Evolutionary conservation across 2,888 invertebrate species (phyloP), one percentile per base, ranked within the genome.

Genomic region (Athalia circularis): DNA sequence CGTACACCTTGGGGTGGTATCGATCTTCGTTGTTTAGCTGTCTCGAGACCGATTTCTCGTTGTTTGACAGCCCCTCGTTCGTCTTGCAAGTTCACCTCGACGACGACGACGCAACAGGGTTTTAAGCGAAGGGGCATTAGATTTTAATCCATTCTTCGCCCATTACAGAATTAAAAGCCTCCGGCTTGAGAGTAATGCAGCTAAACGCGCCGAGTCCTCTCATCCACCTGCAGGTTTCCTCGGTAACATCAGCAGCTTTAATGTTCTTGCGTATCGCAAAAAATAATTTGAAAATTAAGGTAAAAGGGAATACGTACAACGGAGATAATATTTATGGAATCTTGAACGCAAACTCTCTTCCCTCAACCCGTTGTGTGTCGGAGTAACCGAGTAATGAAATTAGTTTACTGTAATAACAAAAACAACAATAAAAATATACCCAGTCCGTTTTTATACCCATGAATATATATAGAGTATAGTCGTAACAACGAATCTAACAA

Each of bases 121-220:
- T 47, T 8, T 13, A 4, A 59, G 72, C 11, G 52, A 45, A 57
- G 13, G 59, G 59, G 59, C 54, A 59, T 59, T 72, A 72, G 15
- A 59, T 57, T 72, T 72, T 57, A 45, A 72, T 68, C 68, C 68
- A 29, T 68, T 68, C 43, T 68, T 68, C 15, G 8, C 68, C 67
- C 67, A 67, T 67, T 67, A 67, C n/a, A 54, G 9, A 54, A 70
- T 70, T 70, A 45, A 70, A 57, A 59, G 72, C 72, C 52, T 72
- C 70, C 70, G 3, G 11, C 13, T 15, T 15, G 7, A 9, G 61
- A 15, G 61, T 62, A 29, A 50, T 50, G 29, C 43, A 48, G 15
- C 13, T 70, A 70, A 70, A 15, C 57, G 70, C 15, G 13, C 8
- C 6, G 11, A 45, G 54, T 50, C 50, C 13, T 15, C 29, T 29